Base-by-base conservation (phyloP, 2,888 invertebrate genomes). In the Zygaena filipendulae region DNA sequence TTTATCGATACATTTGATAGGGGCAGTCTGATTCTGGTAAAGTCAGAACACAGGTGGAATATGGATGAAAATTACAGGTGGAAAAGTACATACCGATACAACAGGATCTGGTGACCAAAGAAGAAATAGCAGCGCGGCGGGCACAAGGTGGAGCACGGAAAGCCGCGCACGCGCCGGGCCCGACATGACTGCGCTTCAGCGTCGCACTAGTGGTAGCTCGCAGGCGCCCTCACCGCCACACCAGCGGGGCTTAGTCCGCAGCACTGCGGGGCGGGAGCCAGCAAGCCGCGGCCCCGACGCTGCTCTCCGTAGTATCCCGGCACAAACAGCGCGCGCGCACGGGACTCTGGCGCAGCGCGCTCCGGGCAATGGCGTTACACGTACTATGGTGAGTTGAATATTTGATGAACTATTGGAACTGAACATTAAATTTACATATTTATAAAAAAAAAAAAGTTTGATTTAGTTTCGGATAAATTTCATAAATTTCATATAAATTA, bases 321-420 rank as follows among this genome's bases (percentile, higher is more conserved):
- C 67, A 64, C 59, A 56, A 60, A 71, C 77, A 56, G 72, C 74
- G 74, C 72, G 77, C 75, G 77, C 77, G 77, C 75, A 74, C 77
- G 70, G 74, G 72, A 77, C 50, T 55, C 55, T 52, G 49, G 71
- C 75, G 74, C 68, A 59, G 69, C 72, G 75, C 75, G 74, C 67
- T 58, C 54, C 59, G 72, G 66, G 69, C 71, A 67, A 79, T 79
- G 77, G 74, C 74, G 62, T 63, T 62, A 62, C 66, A 64, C 67
- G 67, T 71, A 67, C 59, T 75, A 50, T 72, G 74, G 77, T 77
- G 64, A 75, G 68, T 47, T 30, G 40, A 21, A 22, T n/a, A n/a
- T n/a, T n/a, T n/a, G n/a, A n/a, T n/a, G n/a, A n/a, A n/a, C n/a
- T n/a, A n/a, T n/a, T n/a, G n/a, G n/a, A n/a, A n/a, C n/a, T n/a